Base-by-base conservation (phyloP, 2,797 vertebrate genomes). In the Acanthis flammea region DNA sequence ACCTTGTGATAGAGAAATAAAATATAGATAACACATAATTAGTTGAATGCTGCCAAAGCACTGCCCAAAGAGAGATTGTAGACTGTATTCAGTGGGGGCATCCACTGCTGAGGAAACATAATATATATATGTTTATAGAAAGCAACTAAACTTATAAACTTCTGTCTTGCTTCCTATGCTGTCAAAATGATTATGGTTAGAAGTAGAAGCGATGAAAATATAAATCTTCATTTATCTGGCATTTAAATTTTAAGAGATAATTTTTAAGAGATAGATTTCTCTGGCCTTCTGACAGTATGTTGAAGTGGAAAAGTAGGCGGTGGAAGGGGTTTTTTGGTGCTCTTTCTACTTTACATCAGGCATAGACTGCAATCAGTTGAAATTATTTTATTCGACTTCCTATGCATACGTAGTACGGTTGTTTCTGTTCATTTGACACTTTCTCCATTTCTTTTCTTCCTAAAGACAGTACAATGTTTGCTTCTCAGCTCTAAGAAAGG, bases 1-100 rank as follows among this genome's bases (percentile, higher is more conserved):
- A 95, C 77, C 77, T 78, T 73, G 19, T 61, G 81, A 9, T 9
- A 73, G n/a, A 95, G 90, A 97, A 96, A 96, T 51, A 92, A 90
- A 78, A 86, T 58, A 22, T 14, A 53, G 70, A 72, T 92, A 88
- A 91, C 27, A 42, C 91, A 91, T 90, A 94, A 90, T 80, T 81
- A 90, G 58, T 91, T 94, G 78, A 94, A 95, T 93, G 75, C 37
- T 90, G 80, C 75, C 70, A 88, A 76, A 91, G 87, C 3, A 12
- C 55, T 60, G 14, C 44, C 82, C 82, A 82, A 96, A 96, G 19
- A 44, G 11, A 92, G 37, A 31, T 6, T 68, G 10, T 57, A 67
- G 67, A 58, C 30, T 60, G 6, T 80, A 22, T 70, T 62, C 41
- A 45, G 9, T 57, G 30, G 45, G 11, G 23, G 7, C 23, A 74